Conservation (phyloP, 2,113 vertebrate genomes). For the Shinisaurus crocodilurus region DNA sequence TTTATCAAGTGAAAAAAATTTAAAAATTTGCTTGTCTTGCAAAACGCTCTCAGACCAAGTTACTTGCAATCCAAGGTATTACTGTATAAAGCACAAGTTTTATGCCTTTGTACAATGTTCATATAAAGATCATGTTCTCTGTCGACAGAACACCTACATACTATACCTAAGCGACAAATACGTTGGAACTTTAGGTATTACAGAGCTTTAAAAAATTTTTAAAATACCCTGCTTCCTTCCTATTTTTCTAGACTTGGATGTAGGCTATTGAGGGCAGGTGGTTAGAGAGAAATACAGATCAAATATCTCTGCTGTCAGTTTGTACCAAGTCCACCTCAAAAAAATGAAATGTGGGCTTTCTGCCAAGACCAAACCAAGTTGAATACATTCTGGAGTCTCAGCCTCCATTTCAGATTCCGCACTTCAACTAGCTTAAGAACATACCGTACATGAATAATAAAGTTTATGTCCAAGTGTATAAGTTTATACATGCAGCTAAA, state of each 20-base stretch:
- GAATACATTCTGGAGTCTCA: slow-evolving; percentile 71
- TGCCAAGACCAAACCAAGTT: slow-evolving; percentile 66
- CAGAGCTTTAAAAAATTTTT: neutral
- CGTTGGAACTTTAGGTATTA: neutral
- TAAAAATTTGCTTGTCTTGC: no score
- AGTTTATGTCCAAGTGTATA: neutral
- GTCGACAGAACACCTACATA: neutral
- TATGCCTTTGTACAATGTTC: neutral
- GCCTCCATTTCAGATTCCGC: slow-evolving; percentile 68
- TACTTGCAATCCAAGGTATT: no score
- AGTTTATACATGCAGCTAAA: no score
- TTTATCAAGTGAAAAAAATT: no score
- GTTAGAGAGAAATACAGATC: slow-evolving; percentile 28
- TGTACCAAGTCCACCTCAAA: slow-evolving; percentile 46
- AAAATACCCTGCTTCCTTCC: slow-evolving; percentile 33
- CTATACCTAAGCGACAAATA: neutral
- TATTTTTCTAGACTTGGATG: slow-evolving; percentile 50
- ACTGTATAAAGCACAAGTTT: neutral
- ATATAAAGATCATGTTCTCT: neutral
- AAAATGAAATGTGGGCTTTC: slow-evolving; percentile 60
- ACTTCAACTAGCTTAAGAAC: slow-evolving; percentile 29
- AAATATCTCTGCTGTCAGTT: slow-evolving; percentile 50
- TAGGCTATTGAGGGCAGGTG: slow-evolving; percentile 51
- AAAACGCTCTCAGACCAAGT: no score
- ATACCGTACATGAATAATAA: neutral